Evolutionary conservation across 2,888 invertebrate species (phyloP), one percentile per base, ranked within the genome.

Genomic region (Drosophila emarginata): DNA sequence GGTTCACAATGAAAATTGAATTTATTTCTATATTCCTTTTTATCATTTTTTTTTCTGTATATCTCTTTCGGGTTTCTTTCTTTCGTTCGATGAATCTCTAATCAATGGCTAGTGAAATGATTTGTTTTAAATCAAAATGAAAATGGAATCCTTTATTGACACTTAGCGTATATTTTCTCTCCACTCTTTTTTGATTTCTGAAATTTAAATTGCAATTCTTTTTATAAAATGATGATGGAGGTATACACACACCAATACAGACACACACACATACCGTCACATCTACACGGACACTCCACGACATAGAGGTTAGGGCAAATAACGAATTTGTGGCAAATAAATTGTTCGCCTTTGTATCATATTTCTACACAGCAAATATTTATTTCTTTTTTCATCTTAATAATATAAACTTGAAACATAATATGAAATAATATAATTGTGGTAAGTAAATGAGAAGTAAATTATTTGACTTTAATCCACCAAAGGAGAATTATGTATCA

Each of bases 141-240:
- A 36, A 32, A 57, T 39, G 12, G 39, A 37, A 64, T 53, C 15
- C 45, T 59, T 64, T 51, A 60, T 51, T 50, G 65, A 11, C 39
- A 12, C 15, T 15, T 14, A 3, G 11, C n/a, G 11, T 14, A 40
- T 14, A n/a, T 40, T 40, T 68, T 28, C 4, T 12, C 4, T 21
- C 21, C 11, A 2, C 11, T 45, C 4, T 11, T 11, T 18, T 45
- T 18, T 45, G 12, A 4, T 21, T 12, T 11, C 12, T 21, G 11
- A 21, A 45, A 18, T 21, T 11, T 11, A 21, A 45, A 45, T 45
- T 45, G 4, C 11, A 45, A 21, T 45, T 45, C 18, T 45, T 45
- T 18, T 45, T 18, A 21, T 21, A 45, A 45, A 39, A 5, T 14
- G 14, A 39, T 39, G 5, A 39, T 32, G 11, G 11, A 32, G 32